Evolutionary conservation across 2,113 vertebrate genomes (phyloP).

Genomic region (Elgaria multicarinata): DNA sequence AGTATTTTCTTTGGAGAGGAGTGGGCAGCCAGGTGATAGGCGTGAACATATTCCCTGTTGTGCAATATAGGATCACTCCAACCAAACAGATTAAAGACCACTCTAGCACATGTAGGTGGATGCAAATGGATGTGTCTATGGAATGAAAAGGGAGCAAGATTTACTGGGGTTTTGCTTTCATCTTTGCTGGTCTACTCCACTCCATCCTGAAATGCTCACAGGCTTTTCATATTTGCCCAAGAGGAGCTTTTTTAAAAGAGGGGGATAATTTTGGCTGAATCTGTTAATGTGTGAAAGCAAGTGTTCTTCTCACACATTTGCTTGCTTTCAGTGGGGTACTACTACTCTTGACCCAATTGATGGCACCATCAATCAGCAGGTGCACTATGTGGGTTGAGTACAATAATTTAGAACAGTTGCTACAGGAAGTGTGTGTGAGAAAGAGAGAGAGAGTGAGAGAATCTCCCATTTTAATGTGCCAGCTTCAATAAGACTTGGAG

Average conservation of each 20-base stretch:
- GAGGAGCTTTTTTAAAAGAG: neutral
- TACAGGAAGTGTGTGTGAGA: rapidly evolving
- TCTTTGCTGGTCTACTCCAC: too few relatives aligned
- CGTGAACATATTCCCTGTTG: neutral
- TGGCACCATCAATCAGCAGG: neutral
- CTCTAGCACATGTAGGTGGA: neutral
- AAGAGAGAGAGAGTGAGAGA: neutral
- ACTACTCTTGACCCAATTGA: neutral
- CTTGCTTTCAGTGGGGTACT: rapidly evolving
- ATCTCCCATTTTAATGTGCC: neutral
- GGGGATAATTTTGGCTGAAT: neutral
- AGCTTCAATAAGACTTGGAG: neutral
- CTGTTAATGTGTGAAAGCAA: neutral
- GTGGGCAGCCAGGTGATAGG: neutral
- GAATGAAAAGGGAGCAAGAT: neutral
- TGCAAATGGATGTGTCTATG: neutral
- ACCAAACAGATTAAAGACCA: neutral
- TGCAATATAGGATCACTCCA: neutral
- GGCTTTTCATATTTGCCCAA: neutral
- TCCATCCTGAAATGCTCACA: neutral
- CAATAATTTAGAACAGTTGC: neutral
- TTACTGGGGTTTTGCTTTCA: neutral
- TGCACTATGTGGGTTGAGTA: neutral
- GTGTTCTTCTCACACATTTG: neutral
- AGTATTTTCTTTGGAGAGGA: neutral